These are phyloP conservation scores for Bimastos eiseni DNA, from an alignment of 2,888 invertebrate genomes.

Conservation along the genomic window DNA sequence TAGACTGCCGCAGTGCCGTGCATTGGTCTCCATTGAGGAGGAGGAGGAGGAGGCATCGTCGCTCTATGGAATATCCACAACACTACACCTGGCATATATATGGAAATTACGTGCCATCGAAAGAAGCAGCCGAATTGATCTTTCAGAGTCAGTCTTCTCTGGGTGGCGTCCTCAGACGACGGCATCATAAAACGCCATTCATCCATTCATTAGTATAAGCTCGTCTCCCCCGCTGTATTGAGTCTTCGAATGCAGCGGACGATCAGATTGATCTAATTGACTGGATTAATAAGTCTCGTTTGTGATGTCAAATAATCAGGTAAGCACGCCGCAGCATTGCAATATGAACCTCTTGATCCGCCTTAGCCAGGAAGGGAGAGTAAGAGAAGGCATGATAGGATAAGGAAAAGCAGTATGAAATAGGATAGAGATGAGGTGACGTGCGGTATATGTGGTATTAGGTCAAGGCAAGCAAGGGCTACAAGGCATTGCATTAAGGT, in stretches of 20 bases:
- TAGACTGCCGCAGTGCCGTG: neutral
- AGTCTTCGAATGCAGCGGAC: neutral
- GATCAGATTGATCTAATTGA: neutral
- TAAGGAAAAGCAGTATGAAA: too few relatives aligned
- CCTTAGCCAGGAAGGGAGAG: neutral
- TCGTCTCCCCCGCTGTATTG: neutral
- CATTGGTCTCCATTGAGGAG: neutral
- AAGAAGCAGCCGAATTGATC: neutral
- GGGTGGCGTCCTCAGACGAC: neutral
- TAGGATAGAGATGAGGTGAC: too few relatives aligned
- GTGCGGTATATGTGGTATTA: too few relatives aligned
- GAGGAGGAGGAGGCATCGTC: neutral
- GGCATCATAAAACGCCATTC: neutral
- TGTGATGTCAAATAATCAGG: neutral
- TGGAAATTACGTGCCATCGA: neutral
- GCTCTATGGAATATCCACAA: neutral
- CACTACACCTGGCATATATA: neutral
- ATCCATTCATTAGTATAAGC: neutral
- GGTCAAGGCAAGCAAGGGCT: too few relatives aligned
- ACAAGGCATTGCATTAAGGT: too few relatives aligned
- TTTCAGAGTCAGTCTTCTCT: neutral
- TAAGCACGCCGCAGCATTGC: neutral
- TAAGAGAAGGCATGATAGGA: too few relatives aligned
- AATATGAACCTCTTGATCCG: neutral
- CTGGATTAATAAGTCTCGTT: neutral